Evolutionary conservation across 2,888 invertebrate species (phyloP), one percentile per base, ranked within the genome.

Genomic region (Epinotia ramella): DNA sequence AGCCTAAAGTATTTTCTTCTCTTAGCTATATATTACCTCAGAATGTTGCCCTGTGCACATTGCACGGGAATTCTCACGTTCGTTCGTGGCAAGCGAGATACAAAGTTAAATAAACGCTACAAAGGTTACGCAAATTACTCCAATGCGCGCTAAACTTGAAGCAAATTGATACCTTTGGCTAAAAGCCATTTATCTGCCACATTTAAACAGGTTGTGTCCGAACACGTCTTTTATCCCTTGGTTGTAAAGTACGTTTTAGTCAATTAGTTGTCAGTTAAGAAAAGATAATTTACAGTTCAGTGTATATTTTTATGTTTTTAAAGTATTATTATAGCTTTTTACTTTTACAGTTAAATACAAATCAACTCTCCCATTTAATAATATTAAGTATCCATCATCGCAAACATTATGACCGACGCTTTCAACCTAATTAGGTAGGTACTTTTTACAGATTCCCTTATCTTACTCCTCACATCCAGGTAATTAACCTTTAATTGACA

Each of bases 401-500:
- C 49, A 53, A 66, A 33, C 20, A 33, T 13, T 11, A 53, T 5
- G 28, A 18, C n/a, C 16, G 16, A 65, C 24, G 49, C 33, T 56
- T 18, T 66, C 0, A 3, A 49, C 12, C 33, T 66, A 66, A 66
- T 66, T 33, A 66, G 53, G 56, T 46, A 46, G 46, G 12, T 28
- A 65, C 49, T n/a, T 53, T 56, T 46, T 46, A n/a, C 5, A 59
- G n/a, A 69, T 59, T 53, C 28, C 24, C 59, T 60, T 69, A 69
- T 69, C 69, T 68, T 16, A 59, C 57, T 40, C 44, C 40, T 40
- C 20, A 46, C 59, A 59, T 59, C 16, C 16, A 59, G 5, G 68
- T 76, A 79, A 77, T 77, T 65, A 68, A 79, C 79, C 77, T 78
- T 79, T 76, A 76, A 78, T 59, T 76, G 79, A 81, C 80, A 80